Evolutionary conservation across 2,888 invertebrate species (phyloP), one percentile per base, ranked within the genome.

Genomic region (Hypena proboscidalis): DNA sequence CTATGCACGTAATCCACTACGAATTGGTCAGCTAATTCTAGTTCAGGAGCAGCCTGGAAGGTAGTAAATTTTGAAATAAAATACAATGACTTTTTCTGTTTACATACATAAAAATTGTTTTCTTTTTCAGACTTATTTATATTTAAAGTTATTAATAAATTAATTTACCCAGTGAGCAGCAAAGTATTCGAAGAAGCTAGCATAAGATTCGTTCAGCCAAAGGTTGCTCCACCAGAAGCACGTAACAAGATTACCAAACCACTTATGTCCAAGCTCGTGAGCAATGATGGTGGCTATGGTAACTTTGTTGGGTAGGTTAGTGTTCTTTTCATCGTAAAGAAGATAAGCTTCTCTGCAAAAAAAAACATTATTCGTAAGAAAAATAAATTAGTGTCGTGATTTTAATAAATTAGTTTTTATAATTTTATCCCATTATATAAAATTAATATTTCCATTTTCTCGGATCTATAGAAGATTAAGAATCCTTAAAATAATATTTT

Each of bases 231-330:
- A 96, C 95, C 95, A 95, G 67, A 93, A 92, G 51, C 94, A 93
- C 0, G 95, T 95, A n/a, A 96, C 94, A 32, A 94, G 83, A 75
- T 96, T 94, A 3, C 96, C 96, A 70, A 96, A 96, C 96, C 96
- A 96, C 78, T 95, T 95, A 80, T 97, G 97, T 0, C 95, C 94
- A 27, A 96, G 78, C 74, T 97, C 97, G 74, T 97, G 97, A 0
- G 95, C 94, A 46, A 94, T 87, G 3, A 93, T 92, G 0, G 92
- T 85, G 0, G 92, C 92, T 3, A 94, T 91, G 38, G 83, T 78
- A 57, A 93, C 91, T 59, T 92, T 89, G 41, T 81, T 85, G 19
- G 32, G 50, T 1, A 87, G 34, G 29, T 91, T 90, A 0, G 92
- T 91, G 48, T 92, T 75, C 0, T 55, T 34, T 2, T 70, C 63